A percentile compares a stretch with the other conserved stretches of the same genome.
These are phyloP conservation scores for Drosophila murphyi DNA, from an alignment of 1,140 invertebrate species.

Conservation along the genomic window DNA sequence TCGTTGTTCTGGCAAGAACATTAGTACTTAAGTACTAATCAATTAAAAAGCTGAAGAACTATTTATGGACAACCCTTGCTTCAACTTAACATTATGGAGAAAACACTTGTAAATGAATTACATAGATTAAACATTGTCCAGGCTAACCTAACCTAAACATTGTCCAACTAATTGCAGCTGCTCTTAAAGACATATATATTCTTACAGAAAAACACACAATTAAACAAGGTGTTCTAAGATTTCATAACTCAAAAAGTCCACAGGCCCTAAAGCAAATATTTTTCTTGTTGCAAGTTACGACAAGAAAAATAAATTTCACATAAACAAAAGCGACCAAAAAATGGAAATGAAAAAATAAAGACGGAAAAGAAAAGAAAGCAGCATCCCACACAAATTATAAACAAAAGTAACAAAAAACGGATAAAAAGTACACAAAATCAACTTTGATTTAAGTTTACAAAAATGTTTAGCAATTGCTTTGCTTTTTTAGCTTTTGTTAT, in stretches of 20 bases:
- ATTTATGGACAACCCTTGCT: not conserved
- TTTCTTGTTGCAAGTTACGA: slow-evolving; percentile 52
- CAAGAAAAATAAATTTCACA: slow-evolving; percentile 67
- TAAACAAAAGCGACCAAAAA: slow-evolving; percentile 45
- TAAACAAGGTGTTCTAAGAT: slow-evolving; percentile 27
- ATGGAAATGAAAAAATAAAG: slow-evolving; percentile 24
- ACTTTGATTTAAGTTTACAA: slow-evolving; percentile 83
- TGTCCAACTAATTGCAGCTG: too few species aligned
- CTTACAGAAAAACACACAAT: slow-evolving; percentile 15
- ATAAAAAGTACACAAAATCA: slow-evolving; percentile 66
- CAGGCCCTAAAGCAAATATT: slow-evolving; percentile 19
- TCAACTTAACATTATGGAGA: not conserved
- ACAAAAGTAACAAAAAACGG: slow-evolving; percentile 50
- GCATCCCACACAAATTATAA: slow-evolving; percentile 39
- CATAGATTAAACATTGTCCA: too few species aligned
- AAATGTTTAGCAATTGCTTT: slow-evolving; percentile 78
- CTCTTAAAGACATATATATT: not conserved
- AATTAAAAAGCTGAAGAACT: slow-evolving; percentile 5
- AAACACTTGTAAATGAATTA: too few species aligned
- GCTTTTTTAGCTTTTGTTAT: slow-evolving; percentile 71
- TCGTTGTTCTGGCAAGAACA: slow-evolving; percentile 4
- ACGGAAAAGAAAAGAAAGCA: slow-evolving; percentile 36
- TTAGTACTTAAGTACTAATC: slow-evolving; percentile 13
- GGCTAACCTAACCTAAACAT: too few species aligned
- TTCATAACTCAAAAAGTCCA: slow-evolving; percentile 11